Evolutionary conservation across 2,888 invertebrate genomes (phyloP).

Genomic region (Protula sp.): DNA sequence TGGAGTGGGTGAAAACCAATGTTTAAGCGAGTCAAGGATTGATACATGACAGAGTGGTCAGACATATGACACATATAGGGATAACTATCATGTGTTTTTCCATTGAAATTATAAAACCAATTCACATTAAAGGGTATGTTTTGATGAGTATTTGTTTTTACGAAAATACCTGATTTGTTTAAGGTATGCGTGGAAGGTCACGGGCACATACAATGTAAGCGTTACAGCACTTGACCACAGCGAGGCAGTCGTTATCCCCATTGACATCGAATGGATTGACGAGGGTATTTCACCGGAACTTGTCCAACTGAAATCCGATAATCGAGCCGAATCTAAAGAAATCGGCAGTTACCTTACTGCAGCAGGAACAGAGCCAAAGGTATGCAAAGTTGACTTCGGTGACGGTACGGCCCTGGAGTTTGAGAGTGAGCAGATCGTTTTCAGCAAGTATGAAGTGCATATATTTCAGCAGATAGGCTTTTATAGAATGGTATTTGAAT

Average conservation of each 20-base stretch:
- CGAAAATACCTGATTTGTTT: too few species aligned
- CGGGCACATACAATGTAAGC: constrained; percentile 29
- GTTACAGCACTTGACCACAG: constrained; percentile 20
- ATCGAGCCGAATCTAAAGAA: not conserved
- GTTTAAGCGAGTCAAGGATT: too few species aligned
- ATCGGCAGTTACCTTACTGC: not conserved
- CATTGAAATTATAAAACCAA: constrained; percentile 1
- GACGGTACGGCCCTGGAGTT: not conserved
- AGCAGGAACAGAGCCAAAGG: not conserved
- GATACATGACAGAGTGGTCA: too few species aligned
- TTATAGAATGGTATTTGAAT: constrained; percentile 26
- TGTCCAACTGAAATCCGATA: not conserved
- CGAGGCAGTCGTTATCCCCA: not conserved
- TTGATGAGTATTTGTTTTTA: too few species aligned
- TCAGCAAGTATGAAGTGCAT: constrained; percentile 11
- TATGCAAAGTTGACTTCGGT: not conserved
- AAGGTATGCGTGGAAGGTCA: constrained; percentile 33
- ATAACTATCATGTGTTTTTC: not conserved
- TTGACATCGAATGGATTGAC: not conserved
- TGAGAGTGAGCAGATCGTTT: not conserved
- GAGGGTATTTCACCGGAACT: not conserved
- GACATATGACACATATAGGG: too few species aligned
- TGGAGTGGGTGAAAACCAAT: too few species aligned
- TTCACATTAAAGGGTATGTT: too few species aligned
- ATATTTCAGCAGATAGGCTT: constrained; percentile 27